Evolutionary conservation across 2,797 vertebrate genomes (phyloP).

Genomic region (Pipistrellus kuhlii): DNA sequence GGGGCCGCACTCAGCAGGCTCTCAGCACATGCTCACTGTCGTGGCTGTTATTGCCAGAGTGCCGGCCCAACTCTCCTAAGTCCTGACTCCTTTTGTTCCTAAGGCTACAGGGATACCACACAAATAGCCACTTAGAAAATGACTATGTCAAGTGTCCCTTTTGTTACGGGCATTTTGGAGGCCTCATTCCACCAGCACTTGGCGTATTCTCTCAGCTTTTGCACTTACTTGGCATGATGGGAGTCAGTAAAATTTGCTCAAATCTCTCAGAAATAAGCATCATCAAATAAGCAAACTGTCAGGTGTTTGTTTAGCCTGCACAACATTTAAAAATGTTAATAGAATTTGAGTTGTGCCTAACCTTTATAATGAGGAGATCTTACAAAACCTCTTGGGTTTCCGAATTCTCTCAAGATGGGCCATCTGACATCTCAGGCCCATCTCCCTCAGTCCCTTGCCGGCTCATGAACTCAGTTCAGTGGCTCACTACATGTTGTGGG

Average conservation of each 20-base stretch:
- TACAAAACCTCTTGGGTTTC: conserved; percentile 57
- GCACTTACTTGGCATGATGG: background rate
- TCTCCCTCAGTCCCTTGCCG: background rate
- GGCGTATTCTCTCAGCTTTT: background rate
- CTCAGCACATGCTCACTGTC: background rate
- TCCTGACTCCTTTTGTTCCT: background rate
- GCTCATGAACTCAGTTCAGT: background rate
- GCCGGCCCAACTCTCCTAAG: background rate
- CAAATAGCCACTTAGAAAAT: background rate
- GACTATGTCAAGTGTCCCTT: background rate
- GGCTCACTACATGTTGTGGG: background rate
- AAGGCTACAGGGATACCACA: background rate
- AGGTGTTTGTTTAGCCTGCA: conserved; percentile 25
- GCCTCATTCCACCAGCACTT: background rate
- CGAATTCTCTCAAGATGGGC: conserved; percentile 44
- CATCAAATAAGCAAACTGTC: background rate
- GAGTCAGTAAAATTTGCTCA: background rate
- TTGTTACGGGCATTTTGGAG: background rate
- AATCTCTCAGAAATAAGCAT: conserved; percentile 17
- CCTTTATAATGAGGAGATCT: conserved; percentile 66
- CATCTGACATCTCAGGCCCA: conserved; percentile 51
- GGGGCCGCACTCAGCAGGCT: background rate
- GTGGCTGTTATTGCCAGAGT: background rate
- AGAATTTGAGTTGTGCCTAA: conserved; percentile 62
- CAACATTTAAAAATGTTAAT: conserved; percentile 12